These are phyloP conservation scores for Melipona beecheii DNA, from an alignment of 2,888 invertebrate genomes.

Conservation along the genomic window DNA sequence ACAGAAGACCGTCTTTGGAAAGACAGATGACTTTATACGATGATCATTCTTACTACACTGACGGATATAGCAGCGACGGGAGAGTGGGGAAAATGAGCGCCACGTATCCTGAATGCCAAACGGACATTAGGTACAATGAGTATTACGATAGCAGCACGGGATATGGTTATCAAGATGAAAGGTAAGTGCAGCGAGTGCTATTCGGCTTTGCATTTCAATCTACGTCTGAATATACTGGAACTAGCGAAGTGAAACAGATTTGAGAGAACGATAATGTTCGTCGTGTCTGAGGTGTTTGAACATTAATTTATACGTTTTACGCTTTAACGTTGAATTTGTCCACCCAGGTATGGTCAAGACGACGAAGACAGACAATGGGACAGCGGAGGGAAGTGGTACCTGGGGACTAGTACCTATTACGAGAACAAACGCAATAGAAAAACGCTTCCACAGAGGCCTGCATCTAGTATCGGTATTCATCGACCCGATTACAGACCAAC, in stretches of 20 bases:
- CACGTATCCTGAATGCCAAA: conserved; percentile 80
- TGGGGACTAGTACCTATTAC: conserved; percentile 77
- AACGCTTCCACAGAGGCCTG: conserved; percentile 81
- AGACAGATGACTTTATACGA: conserved; percentile 92
- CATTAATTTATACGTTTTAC: too few species aligned
- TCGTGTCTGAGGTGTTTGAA: background rate
- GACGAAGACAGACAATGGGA: conserved; percentile 91
- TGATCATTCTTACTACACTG: conserved; percentile 87
- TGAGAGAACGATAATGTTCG: background rate
- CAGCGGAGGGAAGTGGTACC: conserved; percentile 87
- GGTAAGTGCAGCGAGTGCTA: conserved; percentile 67
- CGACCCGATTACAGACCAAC: conserved; percentile 79
- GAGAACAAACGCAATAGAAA: conserved; percentile 82
- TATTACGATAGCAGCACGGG: conserved; percentile 87
- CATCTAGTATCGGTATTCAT: conserved; percentile 81
- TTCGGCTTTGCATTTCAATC: background rate
- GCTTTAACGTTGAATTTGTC: background rate
- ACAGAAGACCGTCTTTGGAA: conserved; percentile 91
- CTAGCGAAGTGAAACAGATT: too few species aligned
- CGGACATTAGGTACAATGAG: conserved; percentile 87
- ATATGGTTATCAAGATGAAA: conserved; percentile 87
- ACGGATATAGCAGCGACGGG: conserved; percentile 80
- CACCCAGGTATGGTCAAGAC: conserved; percentile 86
- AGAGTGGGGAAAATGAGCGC: conserved; percentile 79
- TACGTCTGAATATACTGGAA: background rate